Evolutionary conservation across 1,140 invertebrate genomes (phyloP).

Genomic region (Chelonus insularis): DNA sequence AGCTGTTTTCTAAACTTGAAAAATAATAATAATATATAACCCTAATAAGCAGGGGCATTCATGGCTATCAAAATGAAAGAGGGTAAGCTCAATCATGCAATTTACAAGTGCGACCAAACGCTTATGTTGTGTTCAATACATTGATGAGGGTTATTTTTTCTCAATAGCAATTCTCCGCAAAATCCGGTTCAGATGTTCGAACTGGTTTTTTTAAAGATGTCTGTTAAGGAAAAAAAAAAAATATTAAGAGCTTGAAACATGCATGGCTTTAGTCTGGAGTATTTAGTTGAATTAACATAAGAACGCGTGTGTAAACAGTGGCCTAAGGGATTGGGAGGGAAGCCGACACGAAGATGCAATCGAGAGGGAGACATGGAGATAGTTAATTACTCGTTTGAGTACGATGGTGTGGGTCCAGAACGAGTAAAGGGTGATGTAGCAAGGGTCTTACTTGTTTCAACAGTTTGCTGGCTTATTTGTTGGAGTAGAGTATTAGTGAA

Average conservation of each 20-base stretch:
- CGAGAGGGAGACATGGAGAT: slow-evolving; percentile 43
- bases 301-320: slow-evolving; percentile 58
- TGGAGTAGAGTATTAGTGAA: not conserved
- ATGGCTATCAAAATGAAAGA: no score
- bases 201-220: not conserved
- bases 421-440: not conserved
- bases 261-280: slow-evolving; percentile 40
- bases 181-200: not conserved
- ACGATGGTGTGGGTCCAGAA: slow-evolving; percentile 29
- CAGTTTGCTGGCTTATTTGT: not conserved
- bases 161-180: not conserved
- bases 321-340: slow-evolving; percentile 4
- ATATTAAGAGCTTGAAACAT: not conserved
- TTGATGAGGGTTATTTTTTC: not conserved
- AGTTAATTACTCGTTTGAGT: slow-evolving; percentile 61
- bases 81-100: not conserved
- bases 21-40: not conserved
- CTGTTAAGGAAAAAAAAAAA: not conserved
- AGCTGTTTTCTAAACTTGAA: no score
- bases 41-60: no score
- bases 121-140: not conserved
- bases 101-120: not conserved
- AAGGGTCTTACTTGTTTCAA: not conserved
- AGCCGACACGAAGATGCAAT: slow-evolving; percentile 2
- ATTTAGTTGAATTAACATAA: slow-evolving; percentile 61